These are phyloP conservation scores for Campaea margaritaria DNA, from an alignment of 2,888 invertebrate species.

Conservation along the genomic window DNA sequence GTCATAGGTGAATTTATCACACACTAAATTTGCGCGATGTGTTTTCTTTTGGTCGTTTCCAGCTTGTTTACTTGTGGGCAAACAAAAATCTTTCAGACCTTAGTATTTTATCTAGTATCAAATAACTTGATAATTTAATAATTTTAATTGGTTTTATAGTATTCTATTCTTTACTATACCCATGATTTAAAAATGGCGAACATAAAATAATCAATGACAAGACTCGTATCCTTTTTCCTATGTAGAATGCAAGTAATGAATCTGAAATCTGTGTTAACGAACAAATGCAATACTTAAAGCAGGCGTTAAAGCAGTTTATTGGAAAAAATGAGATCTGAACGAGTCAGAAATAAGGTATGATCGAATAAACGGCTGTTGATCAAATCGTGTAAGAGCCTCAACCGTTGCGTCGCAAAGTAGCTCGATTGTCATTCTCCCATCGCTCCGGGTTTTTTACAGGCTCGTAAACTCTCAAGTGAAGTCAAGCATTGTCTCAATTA, in stretches of 20 bases:
- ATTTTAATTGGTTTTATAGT: no score
- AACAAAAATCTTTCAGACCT: neutral
- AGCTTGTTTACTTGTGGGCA: neutral
- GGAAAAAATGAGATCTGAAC: neutral
- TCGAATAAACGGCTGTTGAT: conserved; percentile 17
- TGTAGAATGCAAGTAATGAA: no score
- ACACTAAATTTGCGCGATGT: neutral
- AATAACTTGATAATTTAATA: no score
- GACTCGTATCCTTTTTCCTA: no score
- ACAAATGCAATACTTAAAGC: no score
- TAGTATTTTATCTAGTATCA: neutral
- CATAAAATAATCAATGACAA: no score
- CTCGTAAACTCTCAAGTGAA: conserved; percentile 30
- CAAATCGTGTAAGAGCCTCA: conserved; percentile 8
- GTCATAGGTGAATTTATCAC: conserved; percentile 16
- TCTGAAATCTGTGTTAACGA: no score
- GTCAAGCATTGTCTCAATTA: conserved; percentile 36
- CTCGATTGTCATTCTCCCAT: conserved; percentile 27
- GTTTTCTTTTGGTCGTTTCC: neutral
- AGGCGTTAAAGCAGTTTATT: neutral
- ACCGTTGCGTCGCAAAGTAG: neutral
- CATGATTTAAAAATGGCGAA: no score
- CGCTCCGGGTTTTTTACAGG: conserved; percentile 31
- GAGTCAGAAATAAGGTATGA: neutral
- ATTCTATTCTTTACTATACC: no score